Conservation (phyloP, 2,113 vertebrate species). For the Onychostoma macrolepis region DNA sequence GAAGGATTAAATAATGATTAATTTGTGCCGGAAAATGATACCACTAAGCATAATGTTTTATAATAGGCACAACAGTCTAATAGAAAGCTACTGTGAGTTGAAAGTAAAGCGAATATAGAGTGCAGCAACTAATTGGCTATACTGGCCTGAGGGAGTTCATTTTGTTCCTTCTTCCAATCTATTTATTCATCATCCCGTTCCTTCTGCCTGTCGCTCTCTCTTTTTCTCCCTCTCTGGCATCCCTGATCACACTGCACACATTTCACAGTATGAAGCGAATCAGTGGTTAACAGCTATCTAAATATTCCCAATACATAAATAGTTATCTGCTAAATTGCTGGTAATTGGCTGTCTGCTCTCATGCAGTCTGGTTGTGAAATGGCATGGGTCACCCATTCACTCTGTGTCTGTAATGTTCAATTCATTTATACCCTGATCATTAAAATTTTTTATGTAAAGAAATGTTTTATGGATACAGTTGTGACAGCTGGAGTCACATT, state of each 20-base stretch:
- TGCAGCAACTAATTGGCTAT: slow-evolving; percentile 51
- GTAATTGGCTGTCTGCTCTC: slow-evolving; percentile 22
- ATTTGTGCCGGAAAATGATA: slow-evolving; percentile 43
- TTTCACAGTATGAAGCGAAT: slow-evolving; percentile 39
- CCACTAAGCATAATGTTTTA: slow-evolving; percentile 16
- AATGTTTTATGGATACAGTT: slow-evolving; percentile 19
- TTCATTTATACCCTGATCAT: slow-evolving; percentile 4
- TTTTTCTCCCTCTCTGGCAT: slow-evolving; percentile 33
- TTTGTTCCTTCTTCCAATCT: slow-evolving; percentile 41
- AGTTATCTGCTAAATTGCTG: slow-evolving; percentile 46
- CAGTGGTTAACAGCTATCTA: slow-evolving; percentile 44
- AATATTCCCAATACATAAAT: slow-evolving; percentile 49
- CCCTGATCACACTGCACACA: slow-evolving; percentile 38
- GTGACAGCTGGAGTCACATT: neutral
- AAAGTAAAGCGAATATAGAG: slow-evolving; percentile 41
- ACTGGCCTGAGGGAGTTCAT: slow-evolving; percentile 44
- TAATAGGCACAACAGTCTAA: slow-evolving; percentile 39
- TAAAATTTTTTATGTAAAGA: neutral
- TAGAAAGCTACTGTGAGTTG: slow-evolving; percentile 34
- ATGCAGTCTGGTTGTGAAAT: slow-evolving; percentile 5
- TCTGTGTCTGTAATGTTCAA: slow-evolving; percentile 3
- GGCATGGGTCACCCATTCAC: slow-evolving; percentile 6
- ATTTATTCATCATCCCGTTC: slow-evolving; percentile 47
- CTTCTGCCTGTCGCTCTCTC: slow-evolving; percentile 31
- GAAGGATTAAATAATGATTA: slow-evolving; percentile 43